Conservation (phyloP, 2,888 invertebrate genomes). For the Lacanobia wlatinum region DNA sequence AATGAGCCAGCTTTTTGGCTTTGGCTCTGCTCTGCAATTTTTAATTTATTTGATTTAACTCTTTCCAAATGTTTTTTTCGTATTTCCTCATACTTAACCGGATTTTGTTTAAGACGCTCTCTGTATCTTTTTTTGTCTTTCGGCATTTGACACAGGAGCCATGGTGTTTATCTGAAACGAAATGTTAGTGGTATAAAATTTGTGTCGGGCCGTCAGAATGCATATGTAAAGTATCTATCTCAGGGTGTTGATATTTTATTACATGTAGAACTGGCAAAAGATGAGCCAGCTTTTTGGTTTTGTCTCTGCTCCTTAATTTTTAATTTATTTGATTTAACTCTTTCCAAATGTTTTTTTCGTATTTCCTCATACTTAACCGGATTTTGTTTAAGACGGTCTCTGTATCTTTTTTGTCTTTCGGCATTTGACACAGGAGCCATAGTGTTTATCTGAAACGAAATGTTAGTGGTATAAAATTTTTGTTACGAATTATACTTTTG, state of each 20-base stretch:
- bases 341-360: conserved; percentile 37
- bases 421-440: conserved; percentile 45
- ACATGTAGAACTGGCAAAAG: conserved; percentile 33
- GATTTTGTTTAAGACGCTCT: conserved; percentile 44
- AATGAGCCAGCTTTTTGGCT: conserved; percentile 39
- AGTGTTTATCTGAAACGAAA: conserved; percentile 36
- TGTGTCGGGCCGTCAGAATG: conserved; percentile 27
- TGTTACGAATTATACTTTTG: conserved; percentile 19
- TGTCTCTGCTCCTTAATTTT: conserved; percentile 39
- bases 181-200: conserved; percentile 9
- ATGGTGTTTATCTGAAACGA: conserved; percentile 38
- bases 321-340: conserved; percentile 43
- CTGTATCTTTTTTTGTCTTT: conserved; percentile 47
- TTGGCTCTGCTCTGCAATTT: conserved; percentile 37
- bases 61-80: conserved; percentile 39
- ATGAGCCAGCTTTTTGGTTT: conserved; percentile 40
- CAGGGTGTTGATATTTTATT: conserved; percentile 35
- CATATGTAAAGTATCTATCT: conserved; percentile 33
- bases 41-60: conserved; percentile 44
- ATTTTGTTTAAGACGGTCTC: conserved; percentile 43
- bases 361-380: conserved; percentile 49
- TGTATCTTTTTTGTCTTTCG: conserved; percentile 46
- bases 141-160: conserved; percentile 42
- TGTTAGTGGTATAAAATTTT: conserved; percentile 6
- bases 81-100: conserved; percentile 47